phyloP scores from a whole-genome alignment of 2,113 vertebrate species.

The Oreochromis tanganicae region DNA sequence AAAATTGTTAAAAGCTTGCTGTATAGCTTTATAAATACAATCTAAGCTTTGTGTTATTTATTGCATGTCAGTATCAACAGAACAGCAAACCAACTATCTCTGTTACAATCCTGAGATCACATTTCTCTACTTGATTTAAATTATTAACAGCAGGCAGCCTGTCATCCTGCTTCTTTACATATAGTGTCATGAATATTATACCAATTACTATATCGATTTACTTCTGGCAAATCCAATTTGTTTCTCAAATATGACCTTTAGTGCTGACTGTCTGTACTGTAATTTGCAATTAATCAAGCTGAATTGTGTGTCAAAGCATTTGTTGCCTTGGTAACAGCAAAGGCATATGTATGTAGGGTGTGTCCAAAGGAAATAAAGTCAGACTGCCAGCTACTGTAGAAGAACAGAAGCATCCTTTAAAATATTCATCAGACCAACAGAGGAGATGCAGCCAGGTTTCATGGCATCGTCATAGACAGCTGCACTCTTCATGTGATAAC shows the following conservation, averaged over 20 bases:
- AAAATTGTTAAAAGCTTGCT: not conserved
- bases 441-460: not conserved
- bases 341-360: not conserved
- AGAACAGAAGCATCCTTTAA: not conserved
- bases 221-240: slow-evolving; percentile 32
- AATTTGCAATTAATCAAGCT: slow-evolving; percentile 25
- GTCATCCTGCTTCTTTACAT: not conserved
- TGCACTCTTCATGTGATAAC: not conserved
- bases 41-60: not conserved
- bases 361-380: not conserved
- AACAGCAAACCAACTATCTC: not conserved
- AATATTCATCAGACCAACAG: not conserved
- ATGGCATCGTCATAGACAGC: not conserved
- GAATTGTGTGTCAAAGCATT: not conserved
- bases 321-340: not conserved
- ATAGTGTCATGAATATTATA: not conserved
- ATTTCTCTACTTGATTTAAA: not conserved
- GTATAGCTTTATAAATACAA: not conserved
- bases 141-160: not conserved
- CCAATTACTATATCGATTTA: slow-evolving; percentile 5
- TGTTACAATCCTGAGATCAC: not conserved
- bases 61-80: not conserved
- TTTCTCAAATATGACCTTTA: slow-evolving; percentile 37
- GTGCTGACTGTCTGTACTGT: not conserved
- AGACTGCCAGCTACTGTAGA: not conserved